phyloP scores from a whole-genome alignment of 35 echinoderm and acorn worm genomes.

The Apostichopus japonicus region DNA sequence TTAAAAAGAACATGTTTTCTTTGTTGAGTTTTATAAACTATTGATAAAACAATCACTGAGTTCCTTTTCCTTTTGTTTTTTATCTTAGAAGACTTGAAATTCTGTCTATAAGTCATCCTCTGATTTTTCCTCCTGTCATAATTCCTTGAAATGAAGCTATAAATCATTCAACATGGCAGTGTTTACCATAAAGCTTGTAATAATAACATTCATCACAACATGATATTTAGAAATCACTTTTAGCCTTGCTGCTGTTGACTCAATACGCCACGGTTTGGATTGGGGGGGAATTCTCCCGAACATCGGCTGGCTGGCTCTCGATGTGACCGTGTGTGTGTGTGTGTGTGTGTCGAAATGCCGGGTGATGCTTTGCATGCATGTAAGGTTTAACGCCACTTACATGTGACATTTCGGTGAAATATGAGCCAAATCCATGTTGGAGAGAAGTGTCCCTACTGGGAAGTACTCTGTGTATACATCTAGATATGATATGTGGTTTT shows the following conservation, averaged over 20 bases:
- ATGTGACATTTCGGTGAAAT: constrained; percentile 14
- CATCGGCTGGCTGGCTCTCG: background rate
- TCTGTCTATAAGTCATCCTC: too few relatives aligned
- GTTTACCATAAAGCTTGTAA: constrained; percentile 12
- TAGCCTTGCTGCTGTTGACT: background rate
- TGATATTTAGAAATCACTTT: background rate
- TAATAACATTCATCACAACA: background rate
- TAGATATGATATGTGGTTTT: background rate
- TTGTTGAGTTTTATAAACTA: too few relatives aligned
- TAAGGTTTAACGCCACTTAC: background rate
- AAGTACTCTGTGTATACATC: background rate
- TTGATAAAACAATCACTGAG: too few relatives aligned
- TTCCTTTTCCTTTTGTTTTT: too few relatives aligned
- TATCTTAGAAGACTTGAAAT: too few relatives aligned
- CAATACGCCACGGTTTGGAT: too few relatives aligned
- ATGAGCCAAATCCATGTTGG: constrained; percentile 17
- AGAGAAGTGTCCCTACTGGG: background rate
- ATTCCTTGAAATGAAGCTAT: too few relatives aligned
- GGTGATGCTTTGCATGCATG: background rate
- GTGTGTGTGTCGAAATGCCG: background rate
- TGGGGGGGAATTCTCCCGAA: background rate
- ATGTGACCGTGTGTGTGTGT: background rate
- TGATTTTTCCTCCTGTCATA: too few relatives aligned
- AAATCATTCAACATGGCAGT: background rate
- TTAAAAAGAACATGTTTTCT: too few relatives aligned